Conservation (phyloP, 2,797 vertebrate genomes). For the Sebastes vulpes region DNA sequence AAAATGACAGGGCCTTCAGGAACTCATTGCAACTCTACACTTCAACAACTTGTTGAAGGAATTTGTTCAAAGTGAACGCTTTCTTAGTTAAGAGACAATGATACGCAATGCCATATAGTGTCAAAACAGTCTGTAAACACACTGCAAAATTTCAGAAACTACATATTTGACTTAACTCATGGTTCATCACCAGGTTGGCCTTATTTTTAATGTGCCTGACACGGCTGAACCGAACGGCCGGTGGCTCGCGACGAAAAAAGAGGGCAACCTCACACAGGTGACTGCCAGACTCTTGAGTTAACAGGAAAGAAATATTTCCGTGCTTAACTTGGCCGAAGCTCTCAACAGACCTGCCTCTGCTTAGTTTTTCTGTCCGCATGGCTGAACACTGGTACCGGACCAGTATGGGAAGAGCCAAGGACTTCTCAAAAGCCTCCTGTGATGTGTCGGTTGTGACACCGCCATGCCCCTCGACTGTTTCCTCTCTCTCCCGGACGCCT, state of each 20-base stretch:
- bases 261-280: conserved; percentile 73
- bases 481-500: conserved; percentile 50
- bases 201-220: conserved; percentile 27
- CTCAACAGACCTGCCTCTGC: conserved; percentile 75
- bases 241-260: conserved; percentile 55
- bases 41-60: conserved; percentile 14
- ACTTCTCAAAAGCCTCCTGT: conserved; percentile 72
- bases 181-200: conserved; percentile 37
- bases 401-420: conserved; percentile 68
- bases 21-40: conserved; percentile 27
- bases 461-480: conserved; percentile 56
- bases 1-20: conserved; percentile 31
- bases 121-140: conserved; percentile 4
- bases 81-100: conserved; percentile 17
- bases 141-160: not conserved
- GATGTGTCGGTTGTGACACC: conserved; percentile 69
- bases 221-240: conserved; percentile 41
- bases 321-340: conserved; percentile 80
- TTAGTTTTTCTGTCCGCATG: conserved; percentile 73
- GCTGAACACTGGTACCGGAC: conserved; percentile 71
- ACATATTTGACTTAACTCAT: conserved; percentile 22
- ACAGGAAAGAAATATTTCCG: conserved; percentile 86
- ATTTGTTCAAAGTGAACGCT: conserved; percentile 27
- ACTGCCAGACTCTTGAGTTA: conserved; percentile 82
- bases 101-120: not conserved